Conservation (phyloP, 2,113 vertebrate genomes). For the Merops nubicus region DNA sequence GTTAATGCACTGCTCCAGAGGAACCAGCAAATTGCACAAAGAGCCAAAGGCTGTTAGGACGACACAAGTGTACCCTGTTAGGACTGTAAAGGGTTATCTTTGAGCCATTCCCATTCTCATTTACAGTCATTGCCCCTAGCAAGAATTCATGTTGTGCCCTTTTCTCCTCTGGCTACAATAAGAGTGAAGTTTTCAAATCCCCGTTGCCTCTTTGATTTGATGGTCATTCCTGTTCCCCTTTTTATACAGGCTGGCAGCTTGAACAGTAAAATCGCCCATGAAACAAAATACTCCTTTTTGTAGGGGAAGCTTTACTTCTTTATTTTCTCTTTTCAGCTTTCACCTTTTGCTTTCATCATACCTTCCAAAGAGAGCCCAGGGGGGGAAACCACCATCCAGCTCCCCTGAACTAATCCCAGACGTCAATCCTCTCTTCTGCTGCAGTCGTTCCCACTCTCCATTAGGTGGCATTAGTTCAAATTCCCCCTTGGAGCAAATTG, state of each 20-base stretch:
- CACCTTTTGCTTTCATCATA: neutral
- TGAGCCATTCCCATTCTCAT: conserved; percentile 48
- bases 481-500: neutral
- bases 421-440: neutral
- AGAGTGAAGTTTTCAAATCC: conserved; percentile 58
- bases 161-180: conserved; percentile 54
- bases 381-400: neutral
- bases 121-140: conserved; percentile 15
- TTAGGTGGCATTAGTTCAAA: conserved; percentile 14
- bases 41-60: conserved; percentile 22
- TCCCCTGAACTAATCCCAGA: neutral
- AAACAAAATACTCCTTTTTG: conserved; percentile 30
- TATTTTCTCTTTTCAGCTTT: neutral
- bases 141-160: conserved; percentile 62
- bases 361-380: neutral
- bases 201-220: neutral
- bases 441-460: neutral
- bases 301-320: neutral
- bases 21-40: neutral
- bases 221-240: conserved; percentile 9
- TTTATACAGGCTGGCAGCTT: conserved; percentile 4
- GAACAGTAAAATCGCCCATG: conserved; percentile 9
- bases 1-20: neutral
- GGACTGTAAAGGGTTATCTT: conserved; percentile 46
- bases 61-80: conserved; percentile 58